phyloP scores from a whole-genome alignment of 2,797 vertebrate genomes.

The Acanthis flammea region DNA sequence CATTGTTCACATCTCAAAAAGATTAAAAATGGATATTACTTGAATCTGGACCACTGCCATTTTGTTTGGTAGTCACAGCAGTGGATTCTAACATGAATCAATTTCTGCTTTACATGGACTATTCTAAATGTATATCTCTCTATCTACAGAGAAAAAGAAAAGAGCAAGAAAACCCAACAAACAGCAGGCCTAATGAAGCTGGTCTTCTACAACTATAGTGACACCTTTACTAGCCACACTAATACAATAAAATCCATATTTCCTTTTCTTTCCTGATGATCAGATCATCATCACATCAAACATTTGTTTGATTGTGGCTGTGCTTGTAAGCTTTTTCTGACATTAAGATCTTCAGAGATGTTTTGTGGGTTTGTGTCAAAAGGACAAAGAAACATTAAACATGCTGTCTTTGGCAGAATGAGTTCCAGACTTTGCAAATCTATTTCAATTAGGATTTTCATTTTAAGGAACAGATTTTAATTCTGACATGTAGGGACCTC shows the following conservation, averaged over 20 bases:
- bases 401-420: background rate
- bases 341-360: background rate
- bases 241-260: background rate
- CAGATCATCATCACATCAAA: background rate
- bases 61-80: background rate
- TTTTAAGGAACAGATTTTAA: slow-evolving; percentile 5
- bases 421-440: background rate
- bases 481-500: background rate
- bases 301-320: background rate
- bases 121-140: background rate
- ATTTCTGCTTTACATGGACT: background rate
- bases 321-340: background rate
- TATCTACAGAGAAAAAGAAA: background rate
- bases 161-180: background rate
- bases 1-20: background rate
- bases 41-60: background rate
- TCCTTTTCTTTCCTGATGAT: background rate
- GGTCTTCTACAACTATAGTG: background rate
- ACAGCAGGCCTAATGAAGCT: background rate
- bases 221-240: background rate
- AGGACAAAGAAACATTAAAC: background rate
- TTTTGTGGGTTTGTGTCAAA: background rate
- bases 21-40: background rate
- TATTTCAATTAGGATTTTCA: slow-evolving; percentile 18
- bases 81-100: background rate